phyloP scores from a whole-genome alignment of 1,140 invertebrate species.

The Zaprionus ghesquierei region DNA sequence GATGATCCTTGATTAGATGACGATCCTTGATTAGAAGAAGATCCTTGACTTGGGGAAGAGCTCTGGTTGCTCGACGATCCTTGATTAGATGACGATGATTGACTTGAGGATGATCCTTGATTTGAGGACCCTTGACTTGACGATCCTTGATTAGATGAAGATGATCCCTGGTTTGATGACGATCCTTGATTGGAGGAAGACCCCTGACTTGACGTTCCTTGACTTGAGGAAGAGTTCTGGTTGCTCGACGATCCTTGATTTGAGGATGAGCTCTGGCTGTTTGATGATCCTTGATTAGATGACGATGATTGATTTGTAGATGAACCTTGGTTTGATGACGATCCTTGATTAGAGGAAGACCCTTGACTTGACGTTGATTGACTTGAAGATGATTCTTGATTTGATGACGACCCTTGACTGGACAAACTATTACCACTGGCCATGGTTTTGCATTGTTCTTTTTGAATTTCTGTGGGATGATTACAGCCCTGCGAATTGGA shows the following conservation, averaged over 20 bases:
- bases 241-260: conserved; percentile 40
- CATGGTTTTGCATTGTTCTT: conserved; percentile 84
- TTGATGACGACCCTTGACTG: conserved; percentile 33
- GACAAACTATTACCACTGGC: conserved; percentile 40
- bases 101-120: conserved; percentile 39
- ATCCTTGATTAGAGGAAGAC: conserved; percentile 41
- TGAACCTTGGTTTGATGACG: conserved; percentile 42
- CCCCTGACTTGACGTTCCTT: conserved; percentile 42
- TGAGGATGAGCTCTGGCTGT: conserved; percentile 34
- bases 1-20: conserved; percentile 43
- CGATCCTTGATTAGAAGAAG: conserved; percentile 25
- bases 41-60: conserved; percentile 31
- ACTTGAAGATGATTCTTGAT: conserved; percentile 38
- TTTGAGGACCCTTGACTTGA: conserved; percentile 42
- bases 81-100: conserved; percentile 41
- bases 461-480: conserved; percentile 85
- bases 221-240: conserved; percentile 33
- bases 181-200: conserved; percentile 45
- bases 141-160: conserved; percentile 29
- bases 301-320: conserved; percentile 36
- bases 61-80: conserved; percentile 27
- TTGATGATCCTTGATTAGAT: conserved; percentile 39
- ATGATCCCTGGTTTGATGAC: conserved; percentile 39
- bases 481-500: conserved; percentile 82
- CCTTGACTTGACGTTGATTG: conserved; percentile 44